Evolutionary conservation across 1,140 invertebrate species (phyloP).

Genomic region (Aphelenchoides fujianensis): DNA sequence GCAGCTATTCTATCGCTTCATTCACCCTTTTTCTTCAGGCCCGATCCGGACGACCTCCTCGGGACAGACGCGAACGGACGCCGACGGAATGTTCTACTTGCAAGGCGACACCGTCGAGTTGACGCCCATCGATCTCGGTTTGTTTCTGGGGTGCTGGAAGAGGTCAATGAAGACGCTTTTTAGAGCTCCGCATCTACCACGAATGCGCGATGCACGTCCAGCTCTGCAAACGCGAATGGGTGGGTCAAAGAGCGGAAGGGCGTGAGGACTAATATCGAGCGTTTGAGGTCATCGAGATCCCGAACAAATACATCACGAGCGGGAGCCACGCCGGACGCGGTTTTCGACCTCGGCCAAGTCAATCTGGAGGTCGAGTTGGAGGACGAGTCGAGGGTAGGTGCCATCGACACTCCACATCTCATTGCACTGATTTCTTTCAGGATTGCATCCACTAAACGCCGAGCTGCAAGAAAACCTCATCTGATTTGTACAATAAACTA

Average conservation of each 20-base stretch:
- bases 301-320: slow-evolving; percentile 57
- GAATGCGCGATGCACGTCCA: slow-evolving; percentile 52
- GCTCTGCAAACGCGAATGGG: slow-evolving; percentile 61
- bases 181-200: slow-evolving; percentile 57
- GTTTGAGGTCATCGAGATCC: slow-evolving; percentile 49
- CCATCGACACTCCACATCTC: no score
- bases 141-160: no score
- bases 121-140: slow-evolving; percentile 57
- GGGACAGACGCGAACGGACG: slow-evolving; percentile 44
- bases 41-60: slow-evolving; percentile 60
- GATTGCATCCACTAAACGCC: slow-evolving; percentile 46
- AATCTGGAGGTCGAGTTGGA: slow-evolving; percentile 58
- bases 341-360: slow-evolving; percentile 30
- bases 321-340: slow-evolving; percentile 37
- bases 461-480: background rate
- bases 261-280: slow-evolving; percentile 9
- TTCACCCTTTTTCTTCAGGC: background rate
- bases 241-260: slow-evolving; percentile 20
- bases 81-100: slow-evolving; percentile 48
- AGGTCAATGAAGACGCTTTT: slow-evolving; percentile 24
- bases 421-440: no score
- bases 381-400: slow-evolving; percentile 51
- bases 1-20: background rate
- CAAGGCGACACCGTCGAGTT: slow-evolving; percentile 55
- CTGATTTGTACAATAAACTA: background rate